Percentiles rank a stretch among this genome's conserved stretches.
phyloP scores from a whole-genome alignment of 2,113 vertebrate species.

The Lucifuga dentata region DNA sequence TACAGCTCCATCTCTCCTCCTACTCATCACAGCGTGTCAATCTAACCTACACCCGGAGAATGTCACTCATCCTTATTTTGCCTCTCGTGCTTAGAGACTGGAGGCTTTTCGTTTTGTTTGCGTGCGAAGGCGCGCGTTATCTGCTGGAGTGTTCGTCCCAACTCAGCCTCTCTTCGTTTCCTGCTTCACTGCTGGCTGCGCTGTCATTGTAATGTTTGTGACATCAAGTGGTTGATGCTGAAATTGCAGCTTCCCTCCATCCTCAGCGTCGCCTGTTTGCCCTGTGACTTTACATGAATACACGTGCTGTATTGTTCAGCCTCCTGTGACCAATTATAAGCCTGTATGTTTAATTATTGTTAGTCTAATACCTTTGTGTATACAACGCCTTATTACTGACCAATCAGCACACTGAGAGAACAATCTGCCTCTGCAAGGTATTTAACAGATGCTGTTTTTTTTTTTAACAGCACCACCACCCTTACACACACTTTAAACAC shows the following conservation, averaged over 20 bases:
- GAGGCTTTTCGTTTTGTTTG: constrained; percentile 5
- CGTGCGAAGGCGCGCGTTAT: constrained; percentile 1
- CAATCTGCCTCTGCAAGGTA: background rate
- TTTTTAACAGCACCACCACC: background rate
- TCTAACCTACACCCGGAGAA: constrained; percentile 44
- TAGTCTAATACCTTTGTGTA: background rate
- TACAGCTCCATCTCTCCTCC: constrained; percentile 47
- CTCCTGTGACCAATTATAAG: background rate
- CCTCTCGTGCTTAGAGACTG: background rate
- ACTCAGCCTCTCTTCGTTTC: background rate
- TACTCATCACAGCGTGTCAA: constrained; percentile 58
- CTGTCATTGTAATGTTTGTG: constrained; percentile 79
- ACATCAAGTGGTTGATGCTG: constrained; percentile 79
- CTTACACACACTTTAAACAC: background rate
- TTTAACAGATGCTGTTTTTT: background rate
- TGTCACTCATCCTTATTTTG: constrained; percentile 42
- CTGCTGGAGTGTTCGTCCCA: constrained; percentile 2
- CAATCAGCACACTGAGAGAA: constrained; percentile 24
- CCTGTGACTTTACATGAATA: background rate
- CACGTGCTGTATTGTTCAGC: background rate
- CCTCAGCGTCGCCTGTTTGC: background rate
- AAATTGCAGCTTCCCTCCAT: constrained; percentile 62
- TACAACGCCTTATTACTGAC: background rate
- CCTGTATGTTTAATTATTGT: background rate
- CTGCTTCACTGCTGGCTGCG: background rate